These are phyloP conservation scores for Scolopax bukidnonensis DNA, from an alignment of 2,797 vertebrate genomes.

Conservation along the genomic window DNA sequence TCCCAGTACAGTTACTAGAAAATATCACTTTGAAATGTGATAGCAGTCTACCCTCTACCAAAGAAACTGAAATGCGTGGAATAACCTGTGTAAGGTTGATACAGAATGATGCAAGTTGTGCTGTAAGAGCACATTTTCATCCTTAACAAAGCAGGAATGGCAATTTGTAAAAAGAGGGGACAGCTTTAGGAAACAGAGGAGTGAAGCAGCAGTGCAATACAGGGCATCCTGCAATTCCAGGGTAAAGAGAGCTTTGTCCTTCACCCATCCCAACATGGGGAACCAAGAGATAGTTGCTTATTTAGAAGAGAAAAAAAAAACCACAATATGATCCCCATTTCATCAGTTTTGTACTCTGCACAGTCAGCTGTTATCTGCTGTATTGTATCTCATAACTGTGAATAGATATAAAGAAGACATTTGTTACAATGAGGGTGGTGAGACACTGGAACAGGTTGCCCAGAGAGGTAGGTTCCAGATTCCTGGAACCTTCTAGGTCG, in stretches of 20 bases:
- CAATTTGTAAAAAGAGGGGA: neutral
- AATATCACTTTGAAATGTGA: neutral
- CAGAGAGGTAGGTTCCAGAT: neutral
- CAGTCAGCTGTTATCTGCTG: neutral
- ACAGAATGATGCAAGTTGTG: neutral
- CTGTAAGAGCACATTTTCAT: neutral
- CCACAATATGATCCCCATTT: neutral
- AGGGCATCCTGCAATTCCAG: neutral
- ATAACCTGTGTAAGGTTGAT: neutral
- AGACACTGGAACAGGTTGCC: neutral
- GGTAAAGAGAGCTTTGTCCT: neutral
- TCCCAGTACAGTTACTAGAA: neutral
- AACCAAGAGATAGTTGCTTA: neutral
- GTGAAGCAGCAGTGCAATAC: neutral
- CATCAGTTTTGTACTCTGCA: neutral
- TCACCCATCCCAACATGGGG: neutral
- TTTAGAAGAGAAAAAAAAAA: neutral
- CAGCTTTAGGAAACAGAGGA: neutral
- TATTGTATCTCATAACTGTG: neutral
- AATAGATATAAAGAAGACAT: neutral
- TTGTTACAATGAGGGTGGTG: neutral
- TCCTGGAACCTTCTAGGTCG: neutral
- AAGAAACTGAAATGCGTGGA: neutral
- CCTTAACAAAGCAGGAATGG: neutral
- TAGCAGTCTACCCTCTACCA: neutral